Evolutionary conservation across 2,113 vertebrate genomes (phyloP).

Genomic region (Danionella cerebrum): DNA sequence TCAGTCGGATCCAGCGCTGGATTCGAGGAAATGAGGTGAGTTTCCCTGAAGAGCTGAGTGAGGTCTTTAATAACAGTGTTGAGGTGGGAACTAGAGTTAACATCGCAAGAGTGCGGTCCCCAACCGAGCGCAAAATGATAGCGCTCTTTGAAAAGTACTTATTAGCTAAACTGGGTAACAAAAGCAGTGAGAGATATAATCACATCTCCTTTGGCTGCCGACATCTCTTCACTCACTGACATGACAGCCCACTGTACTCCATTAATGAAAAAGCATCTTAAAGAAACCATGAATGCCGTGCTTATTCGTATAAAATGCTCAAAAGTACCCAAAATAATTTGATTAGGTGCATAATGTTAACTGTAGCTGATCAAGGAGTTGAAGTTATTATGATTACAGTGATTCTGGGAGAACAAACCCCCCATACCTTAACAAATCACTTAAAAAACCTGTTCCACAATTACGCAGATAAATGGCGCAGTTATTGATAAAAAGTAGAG

Average conservation of each 20-base stretch:
- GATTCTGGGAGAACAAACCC: too few relatives aligned
- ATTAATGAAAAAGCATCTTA: constrained; percentile 74
- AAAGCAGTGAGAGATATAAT: constrained; percentile 77
- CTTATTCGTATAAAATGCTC: too few relatives aligned
- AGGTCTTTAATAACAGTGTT: constrained; percentile 63
- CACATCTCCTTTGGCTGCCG: constrained; percentile 76
- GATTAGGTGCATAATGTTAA: too few relatives aligned
- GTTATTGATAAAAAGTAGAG: too few relatives aligned
- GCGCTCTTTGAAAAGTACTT: constrained; percentile 66
- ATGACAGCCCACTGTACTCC: constrained; percentile 75
- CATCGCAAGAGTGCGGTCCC: constrained; percentile 48
- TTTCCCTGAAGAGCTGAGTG: constrained; percentile 25
- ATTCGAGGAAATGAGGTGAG: constrained; percentile 9
- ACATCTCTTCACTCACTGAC: constrained; percentile 69
- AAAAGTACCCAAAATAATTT: background rate
- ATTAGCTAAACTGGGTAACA: constrained; percentile 79
- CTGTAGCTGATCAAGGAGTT: too few relatives aligned
- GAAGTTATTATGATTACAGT: too few relatives aligned
- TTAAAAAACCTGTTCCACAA: too few relatives aligned
- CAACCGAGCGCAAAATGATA: constrained; percentile 51
- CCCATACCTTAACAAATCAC: too few relatives aligned
- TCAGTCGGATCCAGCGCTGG: background rate
- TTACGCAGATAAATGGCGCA: too few relatives aligned
- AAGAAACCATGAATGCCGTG: too few relatives aligned
- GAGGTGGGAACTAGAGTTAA: constrained; percentile 53